Evolutionary conservation across 2,113 vertebrate species (phyloP).

Genomic region (Cyphomyrus discorhynchus): DNA sequence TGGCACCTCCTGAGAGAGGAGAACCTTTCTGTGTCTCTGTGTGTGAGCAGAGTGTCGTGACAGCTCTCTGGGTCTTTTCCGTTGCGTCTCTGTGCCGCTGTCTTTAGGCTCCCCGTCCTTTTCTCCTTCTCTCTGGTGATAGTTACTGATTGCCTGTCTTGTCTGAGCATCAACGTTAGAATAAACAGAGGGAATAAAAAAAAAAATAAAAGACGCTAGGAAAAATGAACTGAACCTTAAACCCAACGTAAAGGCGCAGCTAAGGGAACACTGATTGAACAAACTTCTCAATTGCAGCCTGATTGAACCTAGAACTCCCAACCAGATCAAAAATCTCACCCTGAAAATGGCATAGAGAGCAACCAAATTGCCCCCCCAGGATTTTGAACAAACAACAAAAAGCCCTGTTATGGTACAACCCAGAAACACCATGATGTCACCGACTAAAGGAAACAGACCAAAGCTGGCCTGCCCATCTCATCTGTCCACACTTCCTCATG

Average conservation of each 20-base stretch:
- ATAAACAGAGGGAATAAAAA: conserved; percentile 50
- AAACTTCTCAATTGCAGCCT: conserved; percentile 99
- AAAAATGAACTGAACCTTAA: conserved; percentile 13
- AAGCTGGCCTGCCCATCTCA: conserved; percentile 44
- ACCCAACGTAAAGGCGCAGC: conserved; percentile 15
- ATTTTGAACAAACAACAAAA: conserved; percentile 5
- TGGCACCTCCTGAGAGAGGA: conserved; percentile 13
- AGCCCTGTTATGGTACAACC: conserved; percentile 50
- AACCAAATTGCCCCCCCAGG: conserved; percentile 22
- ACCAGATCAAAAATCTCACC: conserved; percentile 28
- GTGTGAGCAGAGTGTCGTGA: conserved; percentile 54
- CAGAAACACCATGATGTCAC: conserved; percentile 46
- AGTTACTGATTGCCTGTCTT: conserved; percentile 99
- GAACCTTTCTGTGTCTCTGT: conserved; percentile 48
- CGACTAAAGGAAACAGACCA: conserved; percentile 43
- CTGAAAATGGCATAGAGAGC: conserved; percentile 18
- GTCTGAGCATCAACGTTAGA: conserved; percentile 77
- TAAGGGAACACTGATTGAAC: conserved; percentile 54
- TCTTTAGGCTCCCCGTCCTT: conserved; percentile 52
- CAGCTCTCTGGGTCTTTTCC: conserved; percentile 56
- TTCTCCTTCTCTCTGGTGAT: conserved; percentile 85
- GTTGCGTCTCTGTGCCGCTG: conserved; percentile 54
- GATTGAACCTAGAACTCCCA: conserved; percentile 76
- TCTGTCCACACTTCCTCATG: conserved; percentile 41
- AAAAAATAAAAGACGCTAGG: not conserved